Evolutionary conservation across 2,113 vertebrate genomes (phyloP).

Genomic region (Austrofundulus limnaeus): DNA sequence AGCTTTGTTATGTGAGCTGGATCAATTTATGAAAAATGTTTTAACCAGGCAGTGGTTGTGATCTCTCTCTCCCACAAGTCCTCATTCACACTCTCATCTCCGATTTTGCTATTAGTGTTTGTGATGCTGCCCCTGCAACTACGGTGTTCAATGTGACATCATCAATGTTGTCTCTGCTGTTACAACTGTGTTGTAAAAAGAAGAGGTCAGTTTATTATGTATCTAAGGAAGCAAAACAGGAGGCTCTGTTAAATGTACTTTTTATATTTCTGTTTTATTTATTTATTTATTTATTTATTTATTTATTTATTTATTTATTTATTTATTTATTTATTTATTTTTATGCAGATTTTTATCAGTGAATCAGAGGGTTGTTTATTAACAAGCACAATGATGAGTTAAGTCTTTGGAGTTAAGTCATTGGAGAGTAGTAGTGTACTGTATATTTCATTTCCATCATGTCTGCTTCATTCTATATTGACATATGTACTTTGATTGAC

Average conservation of each 20-base stretch:
- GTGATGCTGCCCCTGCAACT: slow-evolving; percentile 39
- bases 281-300: too few relatives aligned
- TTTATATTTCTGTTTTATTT: slow-evolving; percentile 40
- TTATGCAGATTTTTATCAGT: too few relatives aligned
- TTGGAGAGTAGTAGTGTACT: slow-evolving; percentile 50
- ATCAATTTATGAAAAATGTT: slow-evolving; percentile 83
- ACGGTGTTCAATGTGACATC: slow-evolving; percentile 66
- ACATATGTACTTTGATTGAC: slow-evolving; percentile 52
- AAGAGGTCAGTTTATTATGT: slow-evolving; percentile 59
- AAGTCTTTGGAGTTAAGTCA: slow-evolving; percentile 45
- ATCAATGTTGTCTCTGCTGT: slow-evolving; percentile 30
- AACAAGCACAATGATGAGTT: slow-evolving; percentile 29
- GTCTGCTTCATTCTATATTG: slow-evolving; percentile 29
- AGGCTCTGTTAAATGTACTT: slow-evolving; percentile 45
- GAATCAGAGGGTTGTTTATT: slow-evolving; percentile 45
- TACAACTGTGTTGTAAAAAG: slow-evolving; percentile 32
- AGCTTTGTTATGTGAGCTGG: slow-evolving; percentile 71
- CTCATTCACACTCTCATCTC: slow-evolving; percentile 32
- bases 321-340: too few relatives aligned
- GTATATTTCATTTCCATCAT: slow-evolving; percentile 52
- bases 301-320: too few relatives aligned
- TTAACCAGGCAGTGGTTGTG: slow-evolving; percentile 76
- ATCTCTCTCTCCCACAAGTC: slow-evolving; percentile 45
- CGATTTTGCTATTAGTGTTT: slow-evolving; percentile 44
- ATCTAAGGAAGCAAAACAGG: slow-evolving; percentile 45